phyloP scores from a whole-genome alignment of 2,888 invertebrate genomes.

The Cataglyphis rosenhaueri region DNA sequence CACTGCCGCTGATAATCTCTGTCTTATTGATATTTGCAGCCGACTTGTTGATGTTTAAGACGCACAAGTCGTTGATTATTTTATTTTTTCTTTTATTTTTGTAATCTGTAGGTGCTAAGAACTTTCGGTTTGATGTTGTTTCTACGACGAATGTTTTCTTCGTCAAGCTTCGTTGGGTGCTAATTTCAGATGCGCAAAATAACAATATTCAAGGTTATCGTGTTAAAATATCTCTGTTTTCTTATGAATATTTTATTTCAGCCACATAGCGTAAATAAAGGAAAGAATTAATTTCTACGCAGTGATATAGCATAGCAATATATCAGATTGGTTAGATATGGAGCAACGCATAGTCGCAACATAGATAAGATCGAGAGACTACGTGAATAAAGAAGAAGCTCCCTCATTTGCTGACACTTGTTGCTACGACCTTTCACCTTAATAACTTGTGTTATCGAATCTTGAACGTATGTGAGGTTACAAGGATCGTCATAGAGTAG shows the following conservation, averaged over 20 bases:
- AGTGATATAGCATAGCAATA: conserved; percentile 33
- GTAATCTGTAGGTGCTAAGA: background rate
- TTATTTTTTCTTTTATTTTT: background rate
- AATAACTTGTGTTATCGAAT: conserved; percentile 1
- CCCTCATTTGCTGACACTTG: conserved; percentile 63
- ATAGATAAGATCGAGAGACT: conserved; percentile 48
- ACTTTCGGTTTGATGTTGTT: background rate
- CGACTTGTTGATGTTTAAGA: background rate
- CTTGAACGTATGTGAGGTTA: background rate
- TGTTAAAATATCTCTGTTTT: background rate
- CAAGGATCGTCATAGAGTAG: background rate
- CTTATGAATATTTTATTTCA: conserved; percentile 46
- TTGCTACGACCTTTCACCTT: conserved; percentile 60
- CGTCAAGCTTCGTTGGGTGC: background rate
- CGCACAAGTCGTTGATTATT: background rate
- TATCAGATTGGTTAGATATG: conserved; percentile 56
- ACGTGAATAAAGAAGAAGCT: conserved; percentile 16
- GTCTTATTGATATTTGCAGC: conserved; percentile 9
- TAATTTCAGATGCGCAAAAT: background rate
- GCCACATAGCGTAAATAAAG: background rate
- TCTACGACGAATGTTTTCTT: background rate
- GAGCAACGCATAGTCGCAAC: background rate
- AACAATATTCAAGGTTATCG: background rate
- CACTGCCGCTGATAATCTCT: background rate
- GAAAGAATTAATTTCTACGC: conserved; percentile 49